Conservation (phyloP, 1,140 invertebrate genomes). For the Antheraea mylitta region DNA sequence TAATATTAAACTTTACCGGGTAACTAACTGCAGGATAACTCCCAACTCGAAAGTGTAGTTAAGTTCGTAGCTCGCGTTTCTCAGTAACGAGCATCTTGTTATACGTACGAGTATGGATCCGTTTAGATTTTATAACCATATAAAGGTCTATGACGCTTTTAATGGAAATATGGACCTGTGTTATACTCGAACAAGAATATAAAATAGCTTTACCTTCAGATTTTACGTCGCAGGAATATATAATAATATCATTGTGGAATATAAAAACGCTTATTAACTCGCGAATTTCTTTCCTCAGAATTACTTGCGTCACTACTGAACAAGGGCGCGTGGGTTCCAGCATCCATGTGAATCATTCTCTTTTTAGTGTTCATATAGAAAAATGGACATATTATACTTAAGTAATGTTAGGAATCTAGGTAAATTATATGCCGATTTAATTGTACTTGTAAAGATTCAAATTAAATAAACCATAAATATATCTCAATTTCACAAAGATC, state of each 20-base stretch:
- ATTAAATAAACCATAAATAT: too few relatives aligned
- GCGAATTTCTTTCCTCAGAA: neutral
- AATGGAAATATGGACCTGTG: neutral
- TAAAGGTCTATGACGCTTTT: slow-evolving; percentile 4
- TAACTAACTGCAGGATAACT: slow-evolving; percentile 1
- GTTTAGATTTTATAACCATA: neutral
- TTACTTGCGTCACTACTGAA: neutral
- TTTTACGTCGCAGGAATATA: neutral
- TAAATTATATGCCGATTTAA: too few relatives aligned
- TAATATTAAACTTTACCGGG: neutral
- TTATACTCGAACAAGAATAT: neutral
- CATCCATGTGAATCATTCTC: neutral
- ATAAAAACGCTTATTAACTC: neutral
- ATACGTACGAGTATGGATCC: neutral
- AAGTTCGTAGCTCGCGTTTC: neutral
- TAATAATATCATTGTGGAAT: neutral
- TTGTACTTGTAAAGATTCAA: too few relatives aligned
- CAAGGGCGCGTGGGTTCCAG: neutral
- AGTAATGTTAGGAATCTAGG: too few relatives aligned
- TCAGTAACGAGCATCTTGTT: neutral
- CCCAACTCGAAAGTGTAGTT: slow-evolving; percentile 1
- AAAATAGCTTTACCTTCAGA: neutral
- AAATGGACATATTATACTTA: too few relatives aligned
- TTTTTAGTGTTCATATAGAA: too few relatives aligned
- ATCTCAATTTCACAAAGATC: too few relatives aligned